Evolutionary conservation across 1,140 invertebrate species (phyloP), one percentile per base, ranked within the genome.

Genomic region (Atta texana): DNA sequence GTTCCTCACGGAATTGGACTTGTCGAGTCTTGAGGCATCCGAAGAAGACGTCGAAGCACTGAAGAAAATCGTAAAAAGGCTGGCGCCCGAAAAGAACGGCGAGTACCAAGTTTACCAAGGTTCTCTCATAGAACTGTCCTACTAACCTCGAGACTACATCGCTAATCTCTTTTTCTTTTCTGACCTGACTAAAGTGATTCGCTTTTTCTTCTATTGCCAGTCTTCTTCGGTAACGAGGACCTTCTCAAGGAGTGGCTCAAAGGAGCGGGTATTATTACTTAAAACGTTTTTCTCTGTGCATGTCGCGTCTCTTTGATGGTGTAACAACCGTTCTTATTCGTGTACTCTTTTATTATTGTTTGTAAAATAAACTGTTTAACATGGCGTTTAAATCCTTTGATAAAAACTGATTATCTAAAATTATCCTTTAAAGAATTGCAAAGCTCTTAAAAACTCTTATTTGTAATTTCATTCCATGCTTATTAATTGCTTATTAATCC

Each of bases 41-140:
- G 91, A 93, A 74, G 94, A 95, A 64, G 94, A 94, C 76, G 92
- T 94, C 12, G 93, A 93, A 77, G 92, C 92, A 12, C 87, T 95
- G 75, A 94, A 91, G 86, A 94, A 92, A 87, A 92, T 95, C 39
- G 94, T 94, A 8, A 95, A 95, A 84, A 93, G 94, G 63, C 88
- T 95, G 69, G 93, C 94, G 80, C 94, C 94, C 3, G 93, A 94
- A 91, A 95, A 95, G 92, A 95, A 94, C 94, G 94, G 94, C 94
- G 94, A 95, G 94, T 95, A 95, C 93, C 92, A 94, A 93, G 88
- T 94, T 78, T 94, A 93, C 85, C 93, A 94, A 95, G 94, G 94
- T 95, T 94, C 90, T 85, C 89, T 85, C 72, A 84, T 85, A 77
- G 49, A 55, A 87, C 59, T 92, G 77, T 77, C 88, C 88, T 90